Conservation (phyloP, 37 sponge, comb jelly and placozoan genomes). For the Dysidea cf. avara region DNA sequence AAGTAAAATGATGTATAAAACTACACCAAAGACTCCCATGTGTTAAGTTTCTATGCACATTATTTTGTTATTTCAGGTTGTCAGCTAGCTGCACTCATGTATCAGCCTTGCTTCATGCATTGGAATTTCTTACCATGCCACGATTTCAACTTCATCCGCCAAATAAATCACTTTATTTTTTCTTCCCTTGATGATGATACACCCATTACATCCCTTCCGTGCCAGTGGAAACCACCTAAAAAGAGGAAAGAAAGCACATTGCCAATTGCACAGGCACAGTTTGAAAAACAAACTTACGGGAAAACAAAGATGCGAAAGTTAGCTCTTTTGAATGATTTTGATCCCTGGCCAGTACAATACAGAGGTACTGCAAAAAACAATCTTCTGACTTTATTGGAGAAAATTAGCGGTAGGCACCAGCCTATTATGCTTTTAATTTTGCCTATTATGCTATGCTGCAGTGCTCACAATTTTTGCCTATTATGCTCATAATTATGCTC, state of each 20-base stretch:
- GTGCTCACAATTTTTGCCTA: too few relatives aligned
- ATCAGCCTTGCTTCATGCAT: slow-evolving; percentile 19
- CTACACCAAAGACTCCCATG: background rate
- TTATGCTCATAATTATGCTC: too few relatives aligned
- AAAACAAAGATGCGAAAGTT: slow-evolving; percentile 7
- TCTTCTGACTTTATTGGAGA: slow-evolving; percentile 27
- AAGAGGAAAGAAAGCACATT: slow-evolving; percentile 24
- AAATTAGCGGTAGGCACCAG: slow-evolving; percentile 22
- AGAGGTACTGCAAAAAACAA: slow-evolving; percentile 10
- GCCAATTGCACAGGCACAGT: slow-evolving; percentile 1
- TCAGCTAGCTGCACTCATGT: slow-evolving; percentile 29
- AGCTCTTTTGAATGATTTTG: slow-evolving; percentile 6
- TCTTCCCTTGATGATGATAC: slow-evolving; percentile 15
- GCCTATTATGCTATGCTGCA: too few relatives aligned
- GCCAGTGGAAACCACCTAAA: slow-evolving; percentile 33
- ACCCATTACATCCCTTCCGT: slow-evolving; percentile 31
- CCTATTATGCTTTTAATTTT: too few relatives aligned
- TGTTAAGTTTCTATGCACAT: background rate
- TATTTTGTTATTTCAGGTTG: background rate
- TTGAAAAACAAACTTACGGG: slow-evolving; percentile 24
- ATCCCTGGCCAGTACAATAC: slow-evolving; percentile 27
- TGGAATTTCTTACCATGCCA: slow-evolving; percentile 8
- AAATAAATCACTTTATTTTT: too few relatives aligned
- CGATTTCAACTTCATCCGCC: background rate
- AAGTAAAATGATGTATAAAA: too few relatives aligned